These are phyloP conservation scores for Dascillus cervinus DNA, from an alignment of 2,888 invertebrate genomes.

Conservation along the genomic window DNA sequence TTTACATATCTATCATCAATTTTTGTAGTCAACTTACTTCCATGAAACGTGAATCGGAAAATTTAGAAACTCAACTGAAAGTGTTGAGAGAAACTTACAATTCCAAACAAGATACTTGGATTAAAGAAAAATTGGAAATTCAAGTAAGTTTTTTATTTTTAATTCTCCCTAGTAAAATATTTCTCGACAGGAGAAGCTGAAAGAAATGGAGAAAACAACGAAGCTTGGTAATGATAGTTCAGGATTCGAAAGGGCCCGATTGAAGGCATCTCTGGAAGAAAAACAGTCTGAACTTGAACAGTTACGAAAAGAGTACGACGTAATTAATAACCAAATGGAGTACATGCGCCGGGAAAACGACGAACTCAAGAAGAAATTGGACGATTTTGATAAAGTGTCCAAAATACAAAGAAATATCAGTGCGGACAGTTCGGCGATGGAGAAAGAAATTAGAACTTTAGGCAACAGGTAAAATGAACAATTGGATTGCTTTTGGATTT, in stretches of 20 bases:
- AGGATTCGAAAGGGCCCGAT: slow-evolving; percentile 55
- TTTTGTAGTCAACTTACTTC: slow-evolving; percentile 52
- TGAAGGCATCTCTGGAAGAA: slow-evolving; percentile 65
- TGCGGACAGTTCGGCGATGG: slow-evolving; percentile 66
- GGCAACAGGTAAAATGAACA: slow-evolving; percentile 47
- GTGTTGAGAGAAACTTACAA: slow-evolving; percentile 57
- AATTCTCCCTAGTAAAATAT: not conserved
- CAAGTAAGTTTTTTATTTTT: slow-evolving; percentile 45
- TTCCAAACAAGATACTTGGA: slow-evolving; percentile 60
- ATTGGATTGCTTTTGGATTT: not conserved
- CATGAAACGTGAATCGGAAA: slow-evolving; percentile 54
- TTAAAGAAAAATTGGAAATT: slow-evolving; percentile 61
- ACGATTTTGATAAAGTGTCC: slow-evolving; percentile 77
- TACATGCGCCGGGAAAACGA: slow-evolving; percentile 70
- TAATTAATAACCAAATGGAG: slow-evolving; percentile 63
- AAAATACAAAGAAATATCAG: slow-evolving; percentile 74
- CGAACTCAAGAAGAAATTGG: slow-evolving; percentile 69
- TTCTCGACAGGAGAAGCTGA: slow-evolving; percentile 41
- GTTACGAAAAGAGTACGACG: slow-evolving; percentile 58
- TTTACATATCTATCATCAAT: slow-evolving; percentile 5
- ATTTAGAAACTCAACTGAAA: slow-evolving; percentile 57
- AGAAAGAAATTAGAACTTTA: slow-evolving; percentile 65
- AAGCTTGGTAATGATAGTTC: slow-evolving; percentile 35
- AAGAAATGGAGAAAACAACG: slow-evolving; percentile 30
- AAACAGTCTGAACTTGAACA: slow-evolving; percentile 66